phyloP scores from a whole-genome alignment of 2,888 invertebrate species.

The Nyleta sp. region DNA sequence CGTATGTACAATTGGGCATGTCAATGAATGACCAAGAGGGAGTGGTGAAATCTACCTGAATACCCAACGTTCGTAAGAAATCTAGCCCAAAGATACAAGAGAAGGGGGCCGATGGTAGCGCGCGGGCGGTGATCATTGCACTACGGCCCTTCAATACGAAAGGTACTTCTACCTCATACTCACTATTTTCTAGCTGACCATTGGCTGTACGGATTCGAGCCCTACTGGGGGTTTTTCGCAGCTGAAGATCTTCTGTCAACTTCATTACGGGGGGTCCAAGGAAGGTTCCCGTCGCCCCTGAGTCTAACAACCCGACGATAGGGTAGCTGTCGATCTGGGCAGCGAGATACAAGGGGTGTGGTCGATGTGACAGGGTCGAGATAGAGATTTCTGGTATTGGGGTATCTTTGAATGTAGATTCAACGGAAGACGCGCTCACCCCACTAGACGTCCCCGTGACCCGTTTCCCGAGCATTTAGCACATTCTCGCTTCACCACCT shows the following conservation, averaged over 20 bases:
- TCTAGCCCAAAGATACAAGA: slow-evolving; percentile 16
- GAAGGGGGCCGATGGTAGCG: slow-evolving; percentile 10
- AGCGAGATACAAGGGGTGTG: not conserved
- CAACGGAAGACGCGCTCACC: not conserved
- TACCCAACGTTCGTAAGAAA: not conserved
- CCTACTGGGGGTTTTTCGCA: not conserved
- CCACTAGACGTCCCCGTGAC: not conserved
- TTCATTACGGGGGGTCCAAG: not conserved
- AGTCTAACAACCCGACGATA: not conserved
- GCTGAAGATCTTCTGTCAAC: not conserved
- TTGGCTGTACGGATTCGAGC: slow-evolving; percentile 3
- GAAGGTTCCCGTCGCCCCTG: slow-evolving; percentile 6
- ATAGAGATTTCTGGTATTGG: not conserved
- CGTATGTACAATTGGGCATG: not conserved
- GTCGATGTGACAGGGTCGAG: not conserved
- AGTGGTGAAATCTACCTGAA: not conserved
- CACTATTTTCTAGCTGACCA: not conserved
- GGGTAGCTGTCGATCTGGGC: not conserved
- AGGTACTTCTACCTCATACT: not conserved
- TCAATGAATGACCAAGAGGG: slow-evolving; percentile 1
- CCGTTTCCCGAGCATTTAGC: not conserved
- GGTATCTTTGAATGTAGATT: not conserved
- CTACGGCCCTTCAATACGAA: not conserved
- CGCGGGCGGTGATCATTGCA: not conserved
- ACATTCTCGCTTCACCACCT: not conserved